phyloP scores from a whole-genome alignment of 1,140 invertebrate genomes.

The Charaxes varanes region DNA sequence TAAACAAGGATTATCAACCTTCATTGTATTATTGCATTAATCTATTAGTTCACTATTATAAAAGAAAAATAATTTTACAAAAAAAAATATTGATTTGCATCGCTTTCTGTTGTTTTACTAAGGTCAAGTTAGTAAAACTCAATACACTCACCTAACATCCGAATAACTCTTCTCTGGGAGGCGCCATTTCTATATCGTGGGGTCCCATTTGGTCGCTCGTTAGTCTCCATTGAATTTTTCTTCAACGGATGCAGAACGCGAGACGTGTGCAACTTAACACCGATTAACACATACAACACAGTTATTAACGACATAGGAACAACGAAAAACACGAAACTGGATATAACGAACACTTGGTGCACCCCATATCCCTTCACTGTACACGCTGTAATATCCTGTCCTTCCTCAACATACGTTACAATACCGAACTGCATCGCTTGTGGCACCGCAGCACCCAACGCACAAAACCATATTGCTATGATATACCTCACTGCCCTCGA shows the following conservation, averaged over 20 bases:
- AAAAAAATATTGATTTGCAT: no score
- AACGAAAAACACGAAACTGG: slow-evolving; percentile 86
- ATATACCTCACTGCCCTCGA: slow-evolving; percentile 83
- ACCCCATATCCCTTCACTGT: slow-evolving; percentile 73
- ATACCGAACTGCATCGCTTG: slow-evolving; percentile 85
- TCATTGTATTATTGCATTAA: no score
- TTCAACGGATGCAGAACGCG: slow-evolving; percentile 57
- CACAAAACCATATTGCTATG: slow-evolving; percentile 81
- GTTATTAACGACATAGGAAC: slow-evolving; percentile 84
- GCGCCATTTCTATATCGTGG: slow-evolving; percentile 73
- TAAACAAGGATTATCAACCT: no score
- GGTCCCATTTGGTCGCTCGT: slow-evolving; percentile 43
- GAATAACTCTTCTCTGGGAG: slow-evolving; percentile 76
- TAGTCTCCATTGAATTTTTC: slow-evolving; percentile 50
- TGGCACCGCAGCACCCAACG: slow-evolving; percentile 85
- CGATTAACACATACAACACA: slow-evolving; percentile 82
- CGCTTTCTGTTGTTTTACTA: no score
- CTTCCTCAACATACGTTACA: slow-evolving; percentile 70
- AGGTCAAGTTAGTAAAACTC: background rate
- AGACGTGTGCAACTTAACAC: slow-evolving; percentile 77
- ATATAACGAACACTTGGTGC: slow-evolving; percentile 81
- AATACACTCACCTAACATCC: slow-evolving; percentile 79
- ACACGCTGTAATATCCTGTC: slow-evolving; percentile 71
- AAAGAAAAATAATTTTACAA: no score
- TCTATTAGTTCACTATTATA: no score